Evolutionary conservation across 1,140 invertebrate species (phyloP), one percentile per base, ranked within the genome.

Genomic region (Diachasma alloeum): DNA sequence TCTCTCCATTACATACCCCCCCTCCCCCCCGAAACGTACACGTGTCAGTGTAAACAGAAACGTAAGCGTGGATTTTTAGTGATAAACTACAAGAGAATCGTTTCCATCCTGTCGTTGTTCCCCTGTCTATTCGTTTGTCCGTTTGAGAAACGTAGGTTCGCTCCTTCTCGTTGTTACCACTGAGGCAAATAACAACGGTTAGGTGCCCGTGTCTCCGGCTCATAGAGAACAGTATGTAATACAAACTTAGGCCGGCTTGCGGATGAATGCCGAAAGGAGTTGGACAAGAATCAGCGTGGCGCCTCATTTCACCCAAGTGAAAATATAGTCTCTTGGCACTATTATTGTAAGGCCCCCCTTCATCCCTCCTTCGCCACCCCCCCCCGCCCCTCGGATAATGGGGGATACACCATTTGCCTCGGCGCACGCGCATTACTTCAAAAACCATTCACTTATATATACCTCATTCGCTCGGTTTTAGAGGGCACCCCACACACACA

Each of bases 371-470:
- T 13, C 31, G 22, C 8, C 22, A 15, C 8, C 24, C 17, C 37
- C 39, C 3, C 13, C 39, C 11, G 4, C 56, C 53, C 11, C 5
- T 1, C n/a, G 69, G 44, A 72, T 48, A 72, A 63, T 48, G 37
- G 19, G 19, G 44, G 8, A 42, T 74, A 59, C 76, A 72, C 80
- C 81, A 83, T 84, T 85, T 86, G 85, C 82, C 83, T 66, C 26
- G 44, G 75, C 83, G 76, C 76, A 78, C 78, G 79, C 82, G 81
- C 81, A 81, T 81, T 81, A 79, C 77, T 81, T 76, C 73, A 63
- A 63, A 63, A 63, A 24, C 24, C 59, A 63, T 63, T 63, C 22
- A 19, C 24, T 63, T 63, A 26, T 63, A 59, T 59, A 63, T 63
- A 63, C 59, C 59, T 63, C 59, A 63, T 63, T 63, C 19, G 59